A percentile compares a stretch with the other conserved stretches of the same genome.
phyloP scores from a whole-genome alignment of 1,140 invertebrate genomes.

The Bathynomus jamesi region DNA sequence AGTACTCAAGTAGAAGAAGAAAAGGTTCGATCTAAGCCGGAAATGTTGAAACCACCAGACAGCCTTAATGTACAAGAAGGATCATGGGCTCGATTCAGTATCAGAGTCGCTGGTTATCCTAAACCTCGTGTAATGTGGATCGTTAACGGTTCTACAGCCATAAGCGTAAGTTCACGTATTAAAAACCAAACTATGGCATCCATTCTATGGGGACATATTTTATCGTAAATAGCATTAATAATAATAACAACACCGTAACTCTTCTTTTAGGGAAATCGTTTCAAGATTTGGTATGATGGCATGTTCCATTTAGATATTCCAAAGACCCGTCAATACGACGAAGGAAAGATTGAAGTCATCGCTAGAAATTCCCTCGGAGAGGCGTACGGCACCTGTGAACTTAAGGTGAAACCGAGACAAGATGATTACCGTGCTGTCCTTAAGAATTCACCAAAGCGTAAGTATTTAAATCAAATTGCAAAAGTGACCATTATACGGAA shows the following conservation, averaged over 20 bases:
- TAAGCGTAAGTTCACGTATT: conserved; percentile 64
- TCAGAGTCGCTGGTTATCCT: conserved; percentile 73
- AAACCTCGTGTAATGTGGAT: conserved; percentile 93
- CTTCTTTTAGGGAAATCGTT: conserved; percentile 69
- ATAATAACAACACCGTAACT: neutral
- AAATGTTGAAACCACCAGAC: conserved; percentile 88
- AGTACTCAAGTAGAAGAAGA: conserved; percentile 65
- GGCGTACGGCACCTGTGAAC: conserved; percentile 72
- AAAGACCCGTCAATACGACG: conserved; percentile 90
- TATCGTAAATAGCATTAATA: too few species aligned
- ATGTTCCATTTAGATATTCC: conserved; percentile 97
- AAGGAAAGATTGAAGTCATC: conserved; percentile 85
- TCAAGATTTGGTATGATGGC: conserved; percentile 92
- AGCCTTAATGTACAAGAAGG: conserved; percentile 79
- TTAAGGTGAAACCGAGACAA: conserved; percentile 83
- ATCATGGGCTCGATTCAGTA: conserved; percentile 85
- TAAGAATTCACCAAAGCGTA: conserved; percentile 91
- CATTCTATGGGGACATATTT: too few species aligned
- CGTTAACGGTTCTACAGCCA: conserved; percentile 87
- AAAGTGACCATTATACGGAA: too few species aligned
- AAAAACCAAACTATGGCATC: too few species aligned
- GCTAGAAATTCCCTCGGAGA: conserved; percentile 88
- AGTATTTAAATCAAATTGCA: too few species aligned
- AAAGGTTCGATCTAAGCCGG: conserved; percentile 66
- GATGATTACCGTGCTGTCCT: conserved; percentile 92